A percentile compares a stretch with the other conserved stretches of the same genome.
These are phyloP conservation scores for Hestina assimilis DNA, from an alignment of 1,140 invertebrate species.

Conservation along the genomic window DNA sequence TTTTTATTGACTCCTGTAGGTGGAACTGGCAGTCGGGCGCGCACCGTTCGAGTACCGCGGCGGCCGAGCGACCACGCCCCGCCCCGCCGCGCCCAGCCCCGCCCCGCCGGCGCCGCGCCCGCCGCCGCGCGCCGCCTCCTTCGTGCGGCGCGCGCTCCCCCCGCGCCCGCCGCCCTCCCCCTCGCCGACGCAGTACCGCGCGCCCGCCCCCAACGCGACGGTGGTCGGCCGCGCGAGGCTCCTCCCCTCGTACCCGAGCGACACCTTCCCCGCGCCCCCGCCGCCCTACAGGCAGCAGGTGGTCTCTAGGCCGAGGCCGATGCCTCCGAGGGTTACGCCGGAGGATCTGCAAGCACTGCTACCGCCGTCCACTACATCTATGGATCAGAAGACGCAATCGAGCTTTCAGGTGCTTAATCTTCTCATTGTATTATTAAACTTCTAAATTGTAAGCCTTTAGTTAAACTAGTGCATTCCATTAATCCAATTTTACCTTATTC, in stretches of 20 bases:
- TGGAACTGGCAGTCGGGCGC: constrained; percentile 66
- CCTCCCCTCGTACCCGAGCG: constrained; percentile 43
- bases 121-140: constrained; percentile 39
- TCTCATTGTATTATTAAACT: neutral
- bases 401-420: constrained; percentile 74
- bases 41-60: constrained; percentile 69
- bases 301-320: constrained; percentile 45
- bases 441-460: neutral
- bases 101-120: constrained; percentile 37
- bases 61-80: constrained; percentile 43
- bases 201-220: constrained; percentile 41
- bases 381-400: constrained; percentile 80
- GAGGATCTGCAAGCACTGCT: constrained; percentile 74
- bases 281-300: constrained; percentile 42
- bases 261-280: constrained; percentile 56
- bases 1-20: constrained; percentile 30
- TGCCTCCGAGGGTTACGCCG: constrained; percentile 54
- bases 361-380: constrained; percentile 76
- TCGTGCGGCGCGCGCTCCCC: constrained; percentile 41
- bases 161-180: constrained; percentile 35
- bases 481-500: constrained; percentile 22
- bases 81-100: constrained; percentile 62
- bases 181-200: constrained; percentile 44
- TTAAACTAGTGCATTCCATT: neutral
- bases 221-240: constrained; percentile 50